Base-by-base conservation (phyloP, 2,888 invertebrate genomes). In the Acronicta leporina region DNA sequence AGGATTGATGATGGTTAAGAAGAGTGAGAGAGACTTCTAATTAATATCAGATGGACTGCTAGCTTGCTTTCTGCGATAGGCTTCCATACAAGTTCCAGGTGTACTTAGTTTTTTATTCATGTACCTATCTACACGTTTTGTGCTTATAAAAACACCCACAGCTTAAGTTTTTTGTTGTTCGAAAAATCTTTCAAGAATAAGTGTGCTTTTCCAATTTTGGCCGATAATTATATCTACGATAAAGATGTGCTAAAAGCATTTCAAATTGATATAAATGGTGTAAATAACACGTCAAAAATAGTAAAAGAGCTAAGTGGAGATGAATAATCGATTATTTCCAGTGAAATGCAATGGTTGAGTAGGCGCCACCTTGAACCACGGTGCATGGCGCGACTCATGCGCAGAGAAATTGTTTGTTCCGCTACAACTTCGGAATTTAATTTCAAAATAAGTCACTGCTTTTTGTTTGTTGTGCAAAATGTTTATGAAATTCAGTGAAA, bases 321-420 rank as follows among this genome's bases (percentile, higher is more conserved):
- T 41, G 11, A 68, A 30, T 46, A 44, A 56, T 53, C 9, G 35
- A 59, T 61, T 50, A 11, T 33, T 50, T 55, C 27, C n/a, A 47
- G 63, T 49, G 68, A 76, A 77, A 75, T 77, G 70, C 46, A 43
- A 57, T 62, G 83, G 70, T 77, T 67, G 81, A 82, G 74, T 85
- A 68, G 58, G 13, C 44, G 42, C 65, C 75, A 79, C 85, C 85
- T 84, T 85, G 80, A 83, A 79, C 74, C 48, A 68, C 41, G 60
- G 20, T 20, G 4, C 20, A 20, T 41, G 62, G 59, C 51, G 73
- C 71, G 63, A 54, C 69, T 63, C 63, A 67, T 63, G 72, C 68
- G 56, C 62, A 57, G 60, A 71, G 68, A 78, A 77, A 79, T 62
- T 56, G 33, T 43, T 56, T 55, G 63, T 38, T 72, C 46, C 20